Conservation (phyloP, 2,113 vertebrate genomes). For the Spilogale gracilis region DNA sequence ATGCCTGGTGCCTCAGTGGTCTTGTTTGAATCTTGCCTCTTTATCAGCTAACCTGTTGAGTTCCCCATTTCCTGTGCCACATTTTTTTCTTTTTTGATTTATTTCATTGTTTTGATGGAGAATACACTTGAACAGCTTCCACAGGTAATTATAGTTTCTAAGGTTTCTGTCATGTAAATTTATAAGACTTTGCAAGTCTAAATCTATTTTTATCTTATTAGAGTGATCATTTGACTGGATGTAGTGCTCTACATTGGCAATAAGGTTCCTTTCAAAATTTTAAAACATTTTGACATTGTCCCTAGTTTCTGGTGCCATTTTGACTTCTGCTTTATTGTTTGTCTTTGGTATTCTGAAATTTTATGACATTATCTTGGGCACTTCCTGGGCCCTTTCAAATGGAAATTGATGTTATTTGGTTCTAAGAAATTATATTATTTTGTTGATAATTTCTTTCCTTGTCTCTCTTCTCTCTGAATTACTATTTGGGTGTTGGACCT, state of each 20-base stretch:
- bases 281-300: not conserved
- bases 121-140: not conserved
- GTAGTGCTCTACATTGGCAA: not conserved
- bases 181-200: not conserved
- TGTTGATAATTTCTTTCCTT: not conserved
- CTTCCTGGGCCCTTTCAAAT: not conserved
- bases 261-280: slow-evolving; percentile 13
- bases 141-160: not conserved
- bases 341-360: slow-evolving; percentile 5
- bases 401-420: not conserved
- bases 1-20: not conserved
- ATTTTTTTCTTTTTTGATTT: not conserved
- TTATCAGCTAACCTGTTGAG: not conserved
- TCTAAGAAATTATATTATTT: not conserved
- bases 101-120: not conserved
- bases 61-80: not conserved
- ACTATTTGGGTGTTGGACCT: not conserved
- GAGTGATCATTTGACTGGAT: not conserved
- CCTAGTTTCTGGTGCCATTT: slow-evolving; percentile 9
- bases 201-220: not conserved
- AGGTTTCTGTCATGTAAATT: not conserved
- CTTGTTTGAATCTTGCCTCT: not conserved
- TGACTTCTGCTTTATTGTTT: slow-evolving; percentile 16
- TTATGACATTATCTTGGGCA: not conserved
- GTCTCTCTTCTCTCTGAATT: not conserved